Percentiles rank a stretch among this genome's conserved stretches.
These are phyloP conservation scores for Mohoua ochrocephala DNA, from an alignment of 2,113 vertebrate genomes.

Conservation along the genomic window DNA sequence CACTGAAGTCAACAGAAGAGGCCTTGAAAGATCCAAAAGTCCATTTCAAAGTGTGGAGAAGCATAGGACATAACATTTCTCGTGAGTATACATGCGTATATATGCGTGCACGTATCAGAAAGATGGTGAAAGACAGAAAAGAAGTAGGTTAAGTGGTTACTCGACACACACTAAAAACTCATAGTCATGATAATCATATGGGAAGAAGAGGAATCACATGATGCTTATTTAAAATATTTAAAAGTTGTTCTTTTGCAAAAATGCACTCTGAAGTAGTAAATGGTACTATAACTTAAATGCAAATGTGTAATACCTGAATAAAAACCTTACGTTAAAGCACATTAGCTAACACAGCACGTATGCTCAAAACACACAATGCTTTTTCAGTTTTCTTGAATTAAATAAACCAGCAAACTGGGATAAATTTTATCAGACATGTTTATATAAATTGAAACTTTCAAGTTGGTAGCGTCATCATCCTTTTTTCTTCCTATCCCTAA, in stretches of 20 bases:
- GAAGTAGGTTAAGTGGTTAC: not conserved
- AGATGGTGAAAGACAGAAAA: not conserved
- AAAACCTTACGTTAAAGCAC: accelerated
- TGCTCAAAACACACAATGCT: not conserved
- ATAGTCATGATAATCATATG: not conserved
- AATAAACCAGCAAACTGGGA: not conserved
- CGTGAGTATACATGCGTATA: accelerated
- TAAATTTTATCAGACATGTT: not conserved
- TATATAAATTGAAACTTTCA: not conserved
- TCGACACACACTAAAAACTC: not conserved
- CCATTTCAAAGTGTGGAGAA: not conserved
- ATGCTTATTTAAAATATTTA: not conserved
- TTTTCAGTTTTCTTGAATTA: not conserved
- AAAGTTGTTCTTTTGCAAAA: not conserved
- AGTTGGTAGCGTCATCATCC: not conserved
- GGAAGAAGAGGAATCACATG: not conserved
- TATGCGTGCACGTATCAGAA: not conserved
- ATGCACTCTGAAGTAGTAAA: not conserved
- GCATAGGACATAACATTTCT: not conserved
- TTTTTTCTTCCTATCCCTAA: not conserved
- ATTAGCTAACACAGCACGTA: not conserved
- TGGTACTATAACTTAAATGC: not conserved
- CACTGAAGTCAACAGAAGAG: not conserved
- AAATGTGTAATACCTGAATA: not conserved
- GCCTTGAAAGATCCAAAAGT: not conserved